Base-by-base conservation (phyloP, 30 jellyfish, hydroid and myxozoan species). In the Sanderia malayensis region DNA sequence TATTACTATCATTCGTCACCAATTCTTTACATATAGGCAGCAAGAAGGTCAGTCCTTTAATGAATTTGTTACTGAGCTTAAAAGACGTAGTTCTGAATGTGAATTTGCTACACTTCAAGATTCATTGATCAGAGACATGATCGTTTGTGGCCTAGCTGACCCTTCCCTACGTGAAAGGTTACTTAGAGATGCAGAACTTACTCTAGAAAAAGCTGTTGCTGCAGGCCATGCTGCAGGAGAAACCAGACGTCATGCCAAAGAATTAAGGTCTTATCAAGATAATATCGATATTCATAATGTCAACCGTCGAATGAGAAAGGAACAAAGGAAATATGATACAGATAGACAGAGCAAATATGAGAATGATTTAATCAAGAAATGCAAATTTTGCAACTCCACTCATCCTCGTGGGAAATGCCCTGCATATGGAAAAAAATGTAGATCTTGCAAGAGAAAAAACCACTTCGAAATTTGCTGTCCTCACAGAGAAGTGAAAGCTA, bases 1-100 rank as follows among this genome's bases (percentile, higher is more conserved):
- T 44, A 32, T 69, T 23, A 69, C 92, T 17, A 31, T 78, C 15
- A 17, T 63, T 8, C 33, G 81, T 63, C 79, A 69, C 62, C 31
- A 44, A 58, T 80, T 53, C 61, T 80, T 80, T 31, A 67, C 70
- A 2, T 80, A 53, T 41, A 24, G 29, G 70, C 92, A 78, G 28
- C 21, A 11, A 6, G 90, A 78, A 25, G 84, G 76, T 3, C 84
- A 79, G 67, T 27, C 68, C 31, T 80, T 80, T 59, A 41, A 67
- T 33, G 85, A 55, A 1, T 80, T 22, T 67, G 85, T 80, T 15
- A 80, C 85, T 21, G 79, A 80, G 70, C 79, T 80, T 18, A 79
- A 46, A 44, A 30, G 68, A 69, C 33, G 66, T 0, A 30, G 68
- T 67, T 0, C 84, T 79, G 79, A 79, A 28, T 80, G 92, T 58